A percentile compares a stretch with the other conserved stretches of the same genome.
These are phyloP conservation scores for Morone chrysops DNA, from an alignment of 2,113 vertebrate genomes.

Conservation along the genomic window DNA sequence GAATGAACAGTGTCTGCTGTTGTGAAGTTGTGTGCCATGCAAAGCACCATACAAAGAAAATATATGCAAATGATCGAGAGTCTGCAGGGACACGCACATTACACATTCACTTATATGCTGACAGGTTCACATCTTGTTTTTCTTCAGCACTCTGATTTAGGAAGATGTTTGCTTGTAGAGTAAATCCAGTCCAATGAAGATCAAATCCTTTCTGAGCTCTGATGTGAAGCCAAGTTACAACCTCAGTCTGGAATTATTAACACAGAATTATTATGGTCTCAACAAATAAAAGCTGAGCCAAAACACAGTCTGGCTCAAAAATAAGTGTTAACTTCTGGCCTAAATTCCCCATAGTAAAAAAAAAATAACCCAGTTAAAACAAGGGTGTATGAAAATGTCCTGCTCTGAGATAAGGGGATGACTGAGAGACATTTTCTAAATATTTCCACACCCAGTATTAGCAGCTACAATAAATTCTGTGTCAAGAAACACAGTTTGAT, in stretches of 20 bases:
- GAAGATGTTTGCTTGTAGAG: slow-evolving; percentile 1
- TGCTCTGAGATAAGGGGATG: not conserved
- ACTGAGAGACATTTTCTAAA: not conserved
- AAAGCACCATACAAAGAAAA: not conserved
- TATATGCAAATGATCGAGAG: not conserved
- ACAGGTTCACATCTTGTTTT: not conserved
- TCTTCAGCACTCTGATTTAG: slow-evolving; percentile 14
- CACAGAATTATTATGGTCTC: slow-evolving; percentile 10
- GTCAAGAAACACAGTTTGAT: not conserved
- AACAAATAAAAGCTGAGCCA: slow-evolving; percentile 11
- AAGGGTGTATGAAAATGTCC: not conserved
- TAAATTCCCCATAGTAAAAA: not conserved
- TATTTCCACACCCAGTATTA: not conserved
- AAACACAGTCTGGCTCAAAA: slow-evolving; percentile 25
- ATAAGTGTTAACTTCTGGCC: slow-evolving; percentile 15
- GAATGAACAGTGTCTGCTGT: slow-evolving; percentile 8
- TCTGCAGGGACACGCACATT: not conserved
- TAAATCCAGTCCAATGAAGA: slow-evolving; percentile 38
- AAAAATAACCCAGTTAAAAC: slow-evolving; percentile 2
- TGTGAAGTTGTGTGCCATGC: not conserved
- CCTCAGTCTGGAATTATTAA: slow-evolving; percentile 29
- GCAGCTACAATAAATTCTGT: not conserved
- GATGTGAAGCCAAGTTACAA: slow-evolving; percentile 37
- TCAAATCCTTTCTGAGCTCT: slow-evolving; percentile 53
- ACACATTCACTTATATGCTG: not conserved